Percentiles rank a stretch among this genome's conserved stretches.
Evolutionary conservation across 2,797 vertebrate genomes (phyloP).

Genomic region (Macropus fuliginosus): DNA sequence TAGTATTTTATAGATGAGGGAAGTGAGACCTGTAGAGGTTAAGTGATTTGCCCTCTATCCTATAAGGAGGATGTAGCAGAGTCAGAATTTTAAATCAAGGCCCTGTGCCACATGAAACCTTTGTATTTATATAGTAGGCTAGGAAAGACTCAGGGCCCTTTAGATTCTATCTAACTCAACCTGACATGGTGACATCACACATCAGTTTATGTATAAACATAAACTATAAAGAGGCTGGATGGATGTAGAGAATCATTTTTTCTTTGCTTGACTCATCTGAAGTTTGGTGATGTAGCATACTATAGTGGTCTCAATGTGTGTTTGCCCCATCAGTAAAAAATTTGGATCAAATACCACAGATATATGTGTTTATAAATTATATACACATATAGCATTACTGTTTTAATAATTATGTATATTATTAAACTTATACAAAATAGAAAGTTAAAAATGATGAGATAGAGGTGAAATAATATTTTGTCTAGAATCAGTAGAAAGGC

Average conservation of each 20-base stretch:
- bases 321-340: background rate
- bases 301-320: background rate
- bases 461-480: background rate
- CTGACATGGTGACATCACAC: background rate
- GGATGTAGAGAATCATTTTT: background rate
- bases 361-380: background rate
- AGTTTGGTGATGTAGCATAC: background rate
- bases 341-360: background rate
- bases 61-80: background rate
- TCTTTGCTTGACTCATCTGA: background rate
- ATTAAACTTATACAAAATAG: background rate
- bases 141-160: background rate
- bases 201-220: background rate
- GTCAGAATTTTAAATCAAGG: background rate
- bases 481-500: background rate
- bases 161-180: background rate
- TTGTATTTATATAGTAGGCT: background rate
- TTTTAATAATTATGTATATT: background rate
- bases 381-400: background rate
- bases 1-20: background rate
- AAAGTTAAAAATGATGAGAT: background rate
- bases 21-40: background rate
- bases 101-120: background rate
- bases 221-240: background rate
- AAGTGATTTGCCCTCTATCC: background rate